These are phyloP conservation scores for Corvus hawaiiensis DNA, from an alignment of 2,113 vertebrate genomes.

Conservation along the genomic window DNA sequence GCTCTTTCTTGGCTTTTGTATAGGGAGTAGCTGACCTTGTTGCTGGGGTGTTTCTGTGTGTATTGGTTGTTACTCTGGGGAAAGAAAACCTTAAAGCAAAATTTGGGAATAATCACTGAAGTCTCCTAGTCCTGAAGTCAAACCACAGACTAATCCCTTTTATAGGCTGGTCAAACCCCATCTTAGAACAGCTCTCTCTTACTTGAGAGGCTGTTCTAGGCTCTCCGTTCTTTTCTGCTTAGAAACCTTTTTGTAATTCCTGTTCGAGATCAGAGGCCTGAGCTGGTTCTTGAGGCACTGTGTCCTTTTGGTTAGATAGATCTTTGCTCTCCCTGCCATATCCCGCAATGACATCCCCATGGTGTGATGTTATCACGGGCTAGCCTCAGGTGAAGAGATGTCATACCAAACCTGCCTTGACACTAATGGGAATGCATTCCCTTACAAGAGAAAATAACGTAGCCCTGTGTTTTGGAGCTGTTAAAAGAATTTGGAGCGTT, in stretches of 20 bases:
- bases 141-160: not conserved
- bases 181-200: not conserved
- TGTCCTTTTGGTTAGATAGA: not conserved
- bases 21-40: not conserved
- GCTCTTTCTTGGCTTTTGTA: not conserved
- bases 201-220: not conserved
- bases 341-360: not conserved
- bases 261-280: not conserved
- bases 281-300: not conserved
- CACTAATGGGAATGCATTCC: not conserved
- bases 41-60: not conserved
- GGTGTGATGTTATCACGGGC: not conserved
- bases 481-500: not conserved
- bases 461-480: not conserved
- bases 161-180: not conserved
- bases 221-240: not conserved
- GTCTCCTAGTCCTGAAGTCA: not conserved
- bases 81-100: not conserved
- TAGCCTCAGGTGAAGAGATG: not conserved
- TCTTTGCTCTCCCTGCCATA: not conserved
- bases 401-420: not conserved
- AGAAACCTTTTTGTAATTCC: not conserved
- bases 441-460: not conserved
- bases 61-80: not conserved
- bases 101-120: not conserved